Conservation (phyloP, 2,113 vertebrate species). For the Anoura caudifer region DNA sequence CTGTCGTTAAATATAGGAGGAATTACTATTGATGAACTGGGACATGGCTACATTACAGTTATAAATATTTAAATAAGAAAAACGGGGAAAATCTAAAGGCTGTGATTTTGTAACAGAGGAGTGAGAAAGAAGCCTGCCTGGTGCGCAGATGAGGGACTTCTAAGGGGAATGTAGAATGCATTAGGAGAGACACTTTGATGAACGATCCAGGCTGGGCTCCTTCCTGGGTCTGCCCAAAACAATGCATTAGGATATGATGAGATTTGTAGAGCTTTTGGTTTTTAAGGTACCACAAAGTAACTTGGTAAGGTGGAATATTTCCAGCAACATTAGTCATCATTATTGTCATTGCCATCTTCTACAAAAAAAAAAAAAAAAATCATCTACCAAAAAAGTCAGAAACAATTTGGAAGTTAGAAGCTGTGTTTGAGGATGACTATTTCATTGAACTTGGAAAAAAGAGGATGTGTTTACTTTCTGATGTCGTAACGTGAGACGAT, state of each 20-base stretch:
- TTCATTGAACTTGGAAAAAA: background rate
- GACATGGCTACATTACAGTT: background rate
- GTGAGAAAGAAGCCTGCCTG: background rate
- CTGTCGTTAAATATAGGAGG: conserved; percentile 22
- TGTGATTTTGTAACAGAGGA: background rate
- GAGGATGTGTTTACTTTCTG: background rate
- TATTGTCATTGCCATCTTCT: conserved; percentile 9
- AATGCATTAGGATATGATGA: conserved; percentile 42
- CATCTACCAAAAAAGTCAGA: background rate
- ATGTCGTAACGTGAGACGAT: background rate
- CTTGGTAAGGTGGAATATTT: conserved; percentile 50
- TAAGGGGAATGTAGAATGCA: background rate
- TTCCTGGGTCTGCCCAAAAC: conserved; percentile 39
- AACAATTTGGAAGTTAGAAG: background rate
- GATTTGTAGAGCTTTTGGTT: background rate
- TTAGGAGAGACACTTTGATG: conserved; percentile 37
- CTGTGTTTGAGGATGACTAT: background rate
- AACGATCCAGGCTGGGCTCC: background rate
- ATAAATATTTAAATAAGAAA: conserved; percentile 55
- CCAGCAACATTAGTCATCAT: conserved; percentile 49
- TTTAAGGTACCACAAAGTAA: conserved; percentile 42
- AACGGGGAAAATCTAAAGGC: background rate
- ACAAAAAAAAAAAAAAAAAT: background rate
- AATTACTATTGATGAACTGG: background rate
- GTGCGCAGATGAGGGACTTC: background rate